Evolutionary conservation across 2,113 vertebrate species (phyloP).

Genomic region (Sigmodon hispidus): DNA sequence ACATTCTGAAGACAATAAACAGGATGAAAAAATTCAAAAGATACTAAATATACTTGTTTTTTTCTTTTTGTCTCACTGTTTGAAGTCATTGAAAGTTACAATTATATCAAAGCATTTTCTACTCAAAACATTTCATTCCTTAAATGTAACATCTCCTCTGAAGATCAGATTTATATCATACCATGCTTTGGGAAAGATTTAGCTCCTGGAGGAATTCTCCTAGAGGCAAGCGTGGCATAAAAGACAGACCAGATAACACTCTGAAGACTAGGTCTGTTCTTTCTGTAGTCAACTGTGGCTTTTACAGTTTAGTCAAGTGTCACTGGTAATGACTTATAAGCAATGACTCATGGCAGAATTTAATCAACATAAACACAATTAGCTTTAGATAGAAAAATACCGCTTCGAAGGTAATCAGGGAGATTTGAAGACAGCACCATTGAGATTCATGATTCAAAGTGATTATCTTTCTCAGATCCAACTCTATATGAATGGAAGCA

Average conservation of each 20-base stretch:
- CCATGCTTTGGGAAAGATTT: constrained; percentile 26
- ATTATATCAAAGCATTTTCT: constrained; percentile 40
- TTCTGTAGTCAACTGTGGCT: background rate
- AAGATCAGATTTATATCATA: constrained; percentile 25
- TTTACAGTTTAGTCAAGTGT: background rate
- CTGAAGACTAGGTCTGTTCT: background rate
- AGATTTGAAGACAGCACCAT: constrained; percentile 18
- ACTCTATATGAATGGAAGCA: background rate
- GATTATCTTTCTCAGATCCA: constrained; percentile 37
- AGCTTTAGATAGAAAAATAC: background rate
- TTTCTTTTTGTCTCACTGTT: background rate
- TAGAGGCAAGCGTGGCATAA: background rate
- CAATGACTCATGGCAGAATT: constrained; percentile 17
- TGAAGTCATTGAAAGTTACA: constrained; percentile 53
- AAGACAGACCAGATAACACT: background rate
- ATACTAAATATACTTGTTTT: background rate
- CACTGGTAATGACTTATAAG: constrained; percentile 7
- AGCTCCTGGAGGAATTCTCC: constrained; percentile 30
- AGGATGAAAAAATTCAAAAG: background rate
- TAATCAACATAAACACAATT: background rate
- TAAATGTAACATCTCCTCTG: constrained; percentile 28
- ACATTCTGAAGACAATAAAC: background rate
- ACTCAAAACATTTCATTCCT: constrained; percentile 42
- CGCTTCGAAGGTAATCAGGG: constrained; percentile 11
- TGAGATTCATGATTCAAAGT: constrained; percentile 30